Evolutionary conservation across 2,797 vertebrate species (phyloP).

Genomic region (Leucoraja ocellata): DNA sequence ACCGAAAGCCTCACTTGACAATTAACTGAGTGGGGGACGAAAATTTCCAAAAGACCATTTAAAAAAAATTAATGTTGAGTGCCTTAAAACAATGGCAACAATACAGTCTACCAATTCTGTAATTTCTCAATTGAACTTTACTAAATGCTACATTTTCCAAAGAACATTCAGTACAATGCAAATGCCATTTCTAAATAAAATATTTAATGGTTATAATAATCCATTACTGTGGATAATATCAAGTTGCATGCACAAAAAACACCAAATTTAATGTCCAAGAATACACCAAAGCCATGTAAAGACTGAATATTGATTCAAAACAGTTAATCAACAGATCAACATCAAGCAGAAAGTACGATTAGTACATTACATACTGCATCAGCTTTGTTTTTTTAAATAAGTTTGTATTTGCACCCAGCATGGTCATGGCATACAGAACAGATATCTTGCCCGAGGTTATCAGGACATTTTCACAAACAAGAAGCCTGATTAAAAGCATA

Average conservation of each 20-base stretch:
- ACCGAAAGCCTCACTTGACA: neutral
- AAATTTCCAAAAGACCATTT: neutral
- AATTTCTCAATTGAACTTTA: neutral
- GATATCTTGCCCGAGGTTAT: neutral
- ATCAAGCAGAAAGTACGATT: neutral
- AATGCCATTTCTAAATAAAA: neutral
- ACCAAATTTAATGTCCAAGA: neutral
- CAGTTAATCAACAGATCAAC: neutral
- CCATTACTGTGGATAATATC: neutral
- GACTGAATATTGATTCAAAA: neutral
- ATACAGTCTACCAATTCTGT: neutral
- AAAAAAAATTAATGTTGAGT: neutral
- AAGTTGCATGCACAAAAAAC: neutral
- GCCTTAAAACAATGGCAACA: neutral
- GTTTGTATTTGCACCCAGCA: too few relatives aligned
- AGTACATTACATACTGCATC: neutral
- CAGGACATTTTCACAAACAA: conserved; percentile 12
- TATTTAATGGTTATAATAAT: neutral
- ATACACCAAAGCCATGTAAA: neutral
- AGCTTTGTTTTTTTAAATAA: too few relatives aligned
- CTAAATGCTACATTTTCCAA: neutral
- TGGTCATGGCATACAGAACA: neutral
- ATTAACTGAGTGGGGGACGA: neutral
- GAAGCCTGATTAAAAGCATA: conserved; percentile 40
- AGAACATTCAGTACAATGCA: neutral